Evolutionary conservation across 1,140 invertebrate genomes (phyloP).

Genomic region (Uloborus diversus): DNA sequence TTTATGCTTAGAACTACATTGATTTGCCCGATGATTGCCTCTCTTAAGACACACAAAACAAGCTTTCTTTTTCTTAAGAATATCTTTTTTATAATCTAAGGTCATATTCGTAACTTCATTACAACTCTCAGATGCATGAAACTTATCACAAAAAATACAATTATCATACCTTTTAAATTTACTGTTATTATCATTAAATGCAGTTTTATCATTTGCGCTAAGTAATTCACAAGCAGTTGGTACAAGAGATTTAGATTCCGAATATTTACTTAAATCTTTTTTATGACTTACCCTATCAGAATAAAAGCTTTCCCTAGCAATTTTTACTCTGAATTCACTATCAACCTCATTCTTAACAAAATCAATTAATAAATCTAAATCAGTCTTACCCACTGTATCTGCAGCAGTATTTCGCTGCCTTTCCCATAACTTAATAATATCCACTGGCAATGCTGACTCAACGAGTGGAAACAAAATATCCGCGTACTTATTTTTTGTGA

Average conservation of each 20-base stretch:
- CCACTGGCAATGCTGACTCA: background rate
- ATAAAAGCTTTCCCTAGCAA: background rate
- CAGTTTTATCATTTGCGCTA: background rate
- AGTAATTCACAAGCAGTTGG: constrained; percentile 7
- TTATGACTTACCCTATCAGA: background rate
- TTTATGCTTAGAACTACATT: background rate
- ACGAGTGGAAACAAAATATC: background rate
- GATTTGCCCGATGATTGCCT: background rate
- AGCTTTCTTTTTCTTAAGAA: background rate
- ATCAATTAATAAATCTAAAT: constrained; percentile 5
- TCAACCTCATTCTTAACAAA: background rate
- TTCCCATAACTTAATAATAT: background rate
- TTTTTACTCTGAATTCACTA: background rate
- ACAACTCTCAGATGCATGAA: constrained; percentile 3
- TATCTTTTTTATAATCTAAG: background rate
- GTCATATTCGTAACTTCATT: background rate
- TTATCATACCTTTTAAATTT: background rate
- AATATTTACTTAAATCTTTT: background rate
- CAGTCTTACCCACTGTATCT: background rate
- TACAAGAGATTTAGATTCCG: background rate
- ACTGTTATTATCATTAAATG: background rate
- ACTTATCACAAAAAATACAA: constrained; percentile 16
- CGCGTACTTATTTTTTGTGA: background rate
- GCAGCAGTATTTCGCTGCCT: background rate
- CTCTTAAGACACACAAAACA: constrained; percentile 4